Conservation (phyloP, 30 jellyfish, hydroid and myxozoan species). For the Aurelia sp. region DNA sequence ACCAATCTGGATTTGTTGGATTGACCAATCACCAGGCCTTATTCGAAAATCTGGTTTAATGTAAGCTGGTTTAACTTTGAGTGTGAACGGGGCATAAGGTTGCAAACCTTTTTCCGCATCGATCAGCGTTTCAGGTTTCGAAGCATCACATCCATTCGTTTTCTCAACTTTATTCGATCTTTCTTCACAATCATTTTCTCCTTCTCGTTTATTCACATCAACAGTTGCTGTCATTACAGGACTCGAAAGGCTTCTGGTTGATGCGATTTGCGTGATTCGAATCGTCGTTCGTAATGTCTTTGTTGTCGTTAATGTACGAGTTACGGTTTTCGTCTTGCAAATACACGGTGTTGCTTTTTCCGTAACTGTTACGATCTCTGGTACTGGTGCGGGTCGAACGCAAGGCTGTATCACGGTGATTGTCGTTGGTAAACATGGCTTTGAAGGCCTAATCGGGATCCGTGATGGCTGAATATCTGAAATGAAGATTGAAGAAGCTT, state of each 20-base stretch:
- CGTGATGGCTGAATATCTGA: conserved; percentile 8
- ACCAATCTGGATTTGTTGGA: too few relatives aligned
- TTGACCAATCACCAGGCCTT: too few relatives aligned
- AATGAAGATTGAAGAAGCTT: not conserved
- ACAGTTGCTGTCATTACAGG: not conserved
- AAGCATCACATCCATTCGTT: conserved; percentile 16
- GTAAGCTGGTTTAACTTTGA: too few relatives aligned
- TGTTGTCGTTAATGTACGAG: conserved; percentile 17
- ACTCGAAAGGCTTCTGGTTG: conserved; percentile 2
- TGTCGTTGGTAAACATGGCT: conserved; percentile 42
- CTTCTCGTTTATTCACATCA: not conserved
- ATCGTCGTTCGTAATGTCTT: not conserved
- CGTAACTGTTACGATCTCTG: conserved; percentile 40
- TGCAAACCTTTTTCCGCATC: conserved; percentile 50
- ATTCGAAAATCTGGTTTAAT: too few relatives aligned
- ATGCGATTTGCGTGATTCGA: not conserved
- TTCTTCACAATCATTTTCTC: not conserved
- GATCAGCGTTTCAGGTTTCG: conserved; percentile 5
- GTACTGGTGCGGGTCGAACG: conserved; percentile 3
- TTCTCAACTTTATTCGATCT: conserved; percentile 39
- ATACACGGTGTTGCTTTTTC: conserved; percentile 23
- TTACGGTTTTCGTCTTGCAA: conserved; percentile 28
- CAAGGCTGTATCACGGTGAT: conserved; percentile 37
- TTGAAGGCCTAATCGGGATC: conserved; percentile 15
- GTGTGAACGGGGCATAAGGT: too few relatives aligned